These are phyloP conservation scores for Meteorus sp. DNA, from an alignment of 1,140 invertebrate species.

Conservation along the genomic window DNA sequence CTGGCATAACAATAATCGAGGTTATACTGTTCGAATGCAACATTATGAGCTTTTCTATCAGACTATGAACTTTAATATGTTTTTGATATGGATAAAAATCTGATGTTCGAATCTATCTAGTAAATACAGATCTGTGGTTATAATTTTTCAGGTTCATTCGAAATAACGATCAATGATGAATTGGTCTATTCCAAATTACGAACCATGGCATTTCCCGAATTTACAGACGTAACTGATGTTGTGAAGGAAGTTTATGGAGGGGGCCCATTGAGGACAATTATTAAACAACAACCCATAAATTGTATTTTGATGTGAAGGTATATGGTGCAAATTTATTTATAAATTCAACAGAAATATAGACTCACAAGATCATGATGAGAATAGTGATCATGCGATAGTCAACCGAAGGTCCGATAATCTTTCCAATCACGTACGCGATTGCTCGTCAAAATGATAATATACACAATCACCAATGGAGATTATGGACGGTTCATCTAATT, in stretches of 20 bases:
- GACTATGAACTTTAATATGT: no score
- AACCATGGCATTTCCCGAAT: constrained; percentile 67
- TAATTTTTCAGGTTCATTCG: constrained; percentile 65
- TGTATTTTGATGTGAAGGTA: constrained; percentile 55
- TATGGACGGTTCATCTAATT: constrained; percentile 24
- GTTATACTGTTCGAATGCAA: no score
- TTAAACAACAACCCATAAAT: constrained; percentile 62
- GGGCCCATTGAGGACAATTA: constrained; percentile 54
- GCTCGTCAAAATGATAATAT: not conserved
- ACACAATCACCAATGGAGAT: constrained; percentile 45
- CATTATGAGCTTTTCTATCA: no score
- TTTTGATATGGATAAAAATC: no score
- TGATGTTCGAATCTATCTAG: no score
- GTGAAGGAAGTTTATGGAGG: constrained; percentile 60
- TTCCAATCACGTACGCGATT: not conserved
- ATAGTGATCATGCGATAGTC: not conserved
- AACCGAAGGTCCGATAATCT: constrained; percentile 2
- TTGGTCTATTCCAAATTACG: constrained; percentile 69
- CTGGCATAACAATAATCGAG: no score
- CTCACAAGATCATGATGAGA: not conserved
- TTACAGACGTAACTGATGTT: constrained; percentile 62
- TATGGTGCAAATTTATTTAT: not conserved
- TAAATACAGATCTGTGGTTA: not conserved
- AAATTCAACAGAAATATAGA: not conserved
- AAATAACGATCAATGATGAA: constrained; percentile 65